A percentile compares a stretch with the other conserved stretches of the same genome.
phyloP scores from a whole-genome alignment of 1,140 invertebrate genomes.

The Grapholita molesta region DNA sequence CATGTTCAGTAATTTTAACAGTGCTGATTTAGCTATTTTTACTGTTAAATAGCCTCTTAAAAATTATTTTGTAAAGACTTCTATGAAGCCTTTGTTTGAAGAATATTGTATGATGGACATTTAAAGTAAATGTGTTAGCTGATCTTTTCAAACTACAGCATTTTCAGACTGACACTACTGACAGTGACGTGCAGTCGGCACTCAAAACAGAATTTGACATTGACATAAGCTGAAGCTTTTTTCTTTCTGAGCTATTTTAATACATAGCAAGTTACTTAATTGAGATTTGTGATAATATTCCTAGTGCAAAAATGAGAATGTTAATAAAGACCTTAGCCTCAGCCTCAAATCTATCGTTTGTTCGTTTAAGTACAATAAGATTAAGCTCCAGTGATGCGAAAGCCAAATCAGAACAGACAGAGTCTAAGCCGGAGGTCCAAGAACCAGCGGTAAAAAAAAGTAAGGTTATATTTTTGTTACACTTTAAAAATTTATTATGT shows the following conservation, averaged over 20 bases:
- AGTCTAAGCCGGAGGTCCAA: constrained; percentile 22
- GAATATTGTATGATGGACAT: too few relatives aligned
- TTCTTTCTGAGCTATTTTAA: too few relatives aligned
- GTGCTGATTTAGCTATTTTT: too few relatives aligned
- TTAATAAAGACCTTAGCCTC: constrained; percentile 38
- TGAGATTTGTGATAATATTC: neutral
- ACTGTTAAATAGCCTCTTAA: too few relatives aligned
- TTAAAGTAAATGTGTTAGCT: too few relatives aligned
- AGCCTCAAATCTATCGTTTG: constrained; percentile 30
- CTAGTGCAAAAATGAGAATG: constrained; percentile 39
- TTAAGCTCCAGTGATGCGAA: constrained; percentile 43
- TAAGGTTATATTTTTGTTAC: constrained; percentile 44
- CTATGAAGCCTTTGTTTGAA: too few relatives aligned
- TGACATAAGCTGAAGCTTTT: neutral
- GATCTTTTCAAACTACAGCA: neutral
- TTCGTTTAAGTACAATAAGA: constrained; percentile 33
- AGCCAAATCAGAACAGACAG: constrained; percentile 34
- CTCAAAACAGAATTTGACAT: neutral
- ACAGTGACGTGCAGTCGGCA: too few relatives aligned
- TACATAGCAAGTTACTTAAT: neutral
- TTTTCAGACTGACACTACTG: neutral
- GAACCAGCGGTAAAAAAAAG: constrained; percentile 51
- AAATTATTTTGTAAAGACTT: too few relatives aligned
- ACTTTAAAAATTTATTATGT: too few relatives aligned
- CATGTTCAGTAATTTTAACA: too few relatives aligned